phyloP scores from a whole-genome alignment of 2,113 vertebrate species.

The Melospiza melodia region DNA sequence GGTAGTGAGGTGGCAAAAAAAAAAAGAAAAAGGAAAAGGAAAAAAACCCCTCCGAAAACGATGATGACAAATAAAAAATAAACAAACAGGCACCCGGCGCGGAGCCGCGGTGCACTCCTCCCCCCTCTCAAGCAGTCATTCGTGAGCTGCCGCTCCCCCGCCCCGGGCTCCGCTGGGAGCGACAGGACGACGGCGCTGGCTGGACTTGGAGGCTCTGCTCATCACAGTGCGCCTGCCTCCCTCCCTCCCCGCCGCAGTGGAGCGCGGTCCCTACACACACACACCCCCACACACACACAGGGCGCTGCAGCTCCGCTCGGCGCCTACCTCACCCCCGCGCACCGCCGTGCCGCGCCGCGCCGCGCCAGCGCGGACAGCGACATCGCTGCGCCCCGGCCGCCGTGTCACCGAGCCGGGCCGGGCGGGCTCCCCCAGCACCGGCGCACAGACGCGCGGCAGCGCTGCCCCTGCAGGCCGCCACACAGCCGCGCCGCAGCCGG shows the following conservation, averaged over 20 bases:
- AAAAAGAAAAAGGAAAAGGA: not conserved
- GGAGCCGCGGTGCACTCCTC: not conserved
- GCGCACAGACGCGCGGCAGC: no score
- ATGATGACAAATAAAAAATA: not conserved
- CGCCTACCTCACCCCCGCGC: not conserved
- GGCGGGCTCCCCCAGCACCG: not conserved
- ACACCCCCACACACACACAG: not conserved
- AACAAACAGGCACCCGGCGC: not conserved
- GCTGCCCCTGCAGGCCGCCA: not conserved
- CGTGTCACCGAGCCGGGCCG: not conserved
- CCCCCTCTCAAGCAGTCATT: not conserved
- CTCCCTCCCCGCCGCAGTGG: not conserved
- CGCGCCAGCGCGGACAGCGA: not conserved
- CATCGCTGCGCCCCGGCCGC: not conserved
- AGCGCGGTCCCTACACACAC: not conserved
- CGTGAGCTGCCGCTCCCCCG: not conserved
- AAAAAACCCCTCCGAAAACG: not conserved
- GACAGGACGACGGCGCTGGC: not conserved
- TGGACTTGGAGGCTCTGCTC: slow-evolving; percentile 14
- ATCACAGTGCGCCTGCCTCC: not conserved
- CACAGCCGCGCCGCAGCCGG: not conserved
- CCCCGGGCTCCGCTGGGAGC: not conserved
- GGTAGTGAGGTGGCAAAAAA: not conserved
- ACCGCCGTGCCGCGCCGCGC: not conserved
- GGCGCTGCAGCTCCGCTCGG: not conserved